Percentiles rank a stretch among this genome's conserved stretches.
Evolutionary conservation across 2,113 vertebrate species (phyloP).

Genomic region (Zosterops borbonicus): DNA sequence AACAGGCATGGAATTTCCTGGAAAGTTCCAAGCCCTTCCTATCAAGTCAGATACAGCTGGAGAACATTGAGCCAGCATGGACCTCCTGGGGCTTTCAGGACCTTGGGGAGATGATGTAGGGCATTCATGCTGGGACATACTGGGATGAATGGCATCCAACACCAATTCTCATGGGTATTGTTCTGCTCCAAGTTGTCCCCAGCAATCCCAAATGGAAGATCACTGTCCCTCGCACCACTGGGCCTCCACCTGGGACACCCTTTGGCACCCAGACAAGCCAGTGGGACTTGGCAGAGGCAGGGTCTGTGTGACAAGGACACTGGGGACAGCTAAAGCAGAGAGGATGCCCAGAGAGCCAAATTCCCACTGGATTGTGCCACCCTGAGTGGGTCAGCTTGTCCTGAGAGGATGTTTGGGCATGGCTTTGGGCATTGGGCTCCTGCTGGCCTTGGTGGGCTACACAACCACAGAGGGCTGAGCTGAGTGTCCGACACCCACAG

Average conservation of each 20-base stretch:
- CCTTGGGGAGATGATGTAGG: background rate
- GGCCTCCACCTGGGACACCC: no score
- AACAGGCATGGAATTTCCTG: no score
- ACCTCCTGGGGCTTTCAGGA: no score
- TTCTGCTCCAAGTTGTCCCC: background rate
- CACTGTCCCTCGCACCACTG: background rate
- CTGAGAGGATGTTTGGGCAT: background rate
- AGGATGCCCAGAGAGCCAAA: rapidly evolving
- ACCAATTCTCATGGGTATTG: background rate
- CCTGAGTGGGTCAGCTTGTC: no score
- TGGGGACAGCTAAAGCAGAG: background rate
- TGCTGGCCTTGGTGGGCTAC: no score
- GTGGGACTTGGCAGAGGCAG: background rate
- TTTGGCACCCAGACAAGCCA: background rate
- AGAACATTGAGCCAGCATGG: no score
- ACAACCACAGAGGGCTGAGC: no score
- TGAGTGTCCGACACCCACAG: no score
- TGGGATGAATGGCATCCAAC: rapidly evolving
- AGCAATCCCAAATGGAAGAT: background rate
- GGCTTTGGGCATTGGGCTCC: no score
- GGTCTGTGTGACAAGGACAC: background rate
- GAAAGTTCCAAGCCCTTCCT: no score
- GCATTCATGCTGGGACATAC: background rate
- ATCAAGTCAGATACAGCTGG: no score
- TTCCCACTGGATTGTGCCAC: rapidly evolving